Conservation (phyloP, 2,888 invertebrate genomes). For the Acrocyrtus sp. region DNA sequence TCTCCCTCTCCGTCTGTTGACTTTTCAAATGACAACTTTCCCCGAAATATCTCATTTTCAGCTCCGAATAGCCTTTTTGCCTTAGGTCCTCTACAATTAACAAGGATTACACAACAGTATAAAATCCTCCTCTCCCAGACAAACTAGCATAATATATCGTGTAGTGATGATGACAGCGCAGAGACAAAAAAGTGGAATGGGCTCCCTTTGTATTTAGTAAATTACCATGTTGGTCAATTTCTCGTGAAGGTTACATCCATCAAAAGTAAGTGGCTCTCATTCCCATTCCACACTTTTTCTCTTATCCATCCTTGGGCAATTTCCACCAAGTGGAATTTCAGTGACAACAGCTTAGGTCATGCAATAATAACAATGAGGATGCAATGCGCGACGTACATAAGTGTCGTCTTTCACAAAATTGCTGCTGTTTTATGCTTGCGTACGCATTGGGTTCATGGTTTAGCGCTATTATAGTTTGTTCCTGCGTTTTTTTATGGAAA, state of each 20-base stretch:
- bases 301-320: too few relatives aligned
- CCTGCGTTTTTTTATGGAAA: neutral
- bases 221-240: slow-evolving; percentile 33
- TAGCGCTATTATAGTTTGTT: too few relatives aligned
- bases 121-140: too few relatives aligned
- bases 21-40: slow-evolving; percentile 32
- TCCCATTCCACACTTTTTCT: neutral
- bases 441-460: too few relatives aligned
- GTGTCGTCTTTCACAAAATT: too few relatives aligned
- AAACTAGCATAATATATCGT: too few relatives aligned
- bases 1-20: slow-evolving; percentile 6
- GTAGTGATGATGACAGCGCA: too few relatives aligned
- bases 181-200: too few relatives aligned
- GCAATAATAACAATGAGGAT: neutral
- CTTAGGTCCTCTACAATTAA: slow-evolving; percentile 10
- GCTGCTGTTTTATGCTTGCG: too few relatives aligned
- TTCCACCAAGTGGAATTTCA: too few relatives aligned
- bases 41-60: neutral
- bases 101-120: slow-evolving; percentile 12
- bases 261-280: slow-evolving; percentile 23
- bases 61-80: neutral
- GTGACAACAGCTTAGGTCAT: neutral
- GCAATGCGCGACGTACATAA: too few relatives aligned
- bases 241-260: slow-evolving; percentile 37
- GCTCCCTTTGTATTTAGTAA: neutral